These are phyloP conservation scores for Hucho hucho DNA, from an alignment of 2,113 vertebrate genomes.

Conservation along the genomic window DNA sequence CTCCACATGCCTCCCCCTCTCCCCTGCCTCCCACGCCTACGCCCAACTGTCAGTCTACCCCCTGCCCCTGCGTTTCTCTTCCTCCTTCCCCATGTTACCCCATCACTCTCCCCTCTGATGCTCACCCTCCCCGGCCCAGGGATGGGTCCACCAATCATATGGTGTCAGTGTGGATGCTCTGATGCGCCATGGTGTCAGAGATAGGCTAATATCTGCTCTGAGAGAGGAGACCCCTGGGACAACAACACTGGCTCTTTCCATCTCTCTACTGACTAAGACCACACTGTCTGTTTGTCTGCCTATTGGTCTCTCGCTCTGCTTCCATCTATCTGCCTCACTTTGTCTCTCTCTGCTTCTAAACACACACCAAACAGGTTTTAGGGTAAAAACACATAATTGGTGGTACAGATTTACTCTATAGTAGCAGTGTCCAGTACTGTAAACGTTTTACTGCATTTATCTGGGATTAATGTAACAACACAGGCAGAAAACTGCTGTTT, in stretches of 20 bases:
- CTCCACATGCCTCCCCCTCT: neutral
- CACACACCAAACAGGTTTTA: too few species aligned
- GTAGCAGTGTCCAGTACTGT: neutral
- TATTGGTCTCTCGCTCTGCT: neutral
- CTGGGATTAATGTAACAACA: conserved; percentile 29
- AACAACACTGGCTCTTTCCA: conserved; percentile 27
- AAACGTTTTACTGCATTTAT: conserved; percentile 44
- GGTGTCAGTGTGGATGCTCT: conserved; percentile 67
- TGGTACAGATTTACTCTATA: too few species aligned
- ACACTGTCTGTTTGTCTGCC: neutral
- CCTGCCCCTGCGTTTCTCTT: conserved; percentile 18
- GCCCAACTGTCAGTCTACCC: conserved; percentile 14
- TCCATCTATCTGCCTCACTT: neutral
- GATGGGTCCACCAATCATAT: conserved; percentile 71
- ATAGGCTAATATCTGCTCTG: conserved; percentile 63
- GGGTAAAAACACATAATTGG: too few species aligned
- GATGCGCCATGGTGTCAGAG: conserved; percentile 72
- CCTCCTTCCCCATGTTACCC: neutral
- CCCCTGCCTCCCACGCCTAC: neutral
- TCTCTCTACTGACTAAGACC: conserved; percentile 2
- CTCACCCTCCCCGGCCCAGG: conserved; percentile 36
- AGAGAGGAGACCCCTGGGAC: conserved; percentile 63
- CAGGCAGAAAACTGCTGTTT: neutral
- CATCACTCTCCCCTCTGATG: neutral
- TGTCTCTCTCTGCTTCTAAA: conserved; percentile 13